These are phyloP conservation scores for Metalampra italica DNA, from an alignment of 2,888 invertebrate species.

Conservation along the genomic window DNA sequence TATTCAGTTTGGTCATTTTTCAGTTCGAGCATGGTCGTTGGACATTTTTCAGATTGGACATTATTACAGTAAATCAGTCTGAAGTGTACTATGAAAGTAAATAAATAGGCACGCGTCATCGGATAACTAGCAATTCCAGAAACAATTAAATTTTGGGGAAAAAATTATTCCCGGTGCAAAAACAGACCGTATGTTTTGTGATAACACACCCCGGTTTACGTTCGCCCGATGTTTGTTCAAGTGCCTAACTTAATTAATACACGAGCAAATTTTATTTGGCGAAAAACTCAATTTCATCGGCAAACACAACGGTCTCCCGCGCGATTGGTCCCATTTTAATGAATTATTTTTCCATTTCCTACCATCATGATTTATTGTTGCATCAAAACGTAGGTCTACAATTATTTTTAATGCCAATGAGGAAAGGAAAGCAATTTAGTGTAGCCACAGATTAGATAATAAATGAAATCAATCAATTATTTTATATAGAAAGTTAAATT, in stretches of 20 bases:
- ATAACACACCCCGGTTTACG: slow-evolving; percentile 32
- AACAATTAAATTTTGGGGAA: background rate
- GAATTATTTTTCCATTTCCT: slow-evolving; percentile 11
- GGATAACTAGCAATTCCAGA: no score
- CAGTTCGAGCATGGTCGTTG: no score
- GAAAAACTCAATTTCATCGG: slow-evolving; percentile 52
- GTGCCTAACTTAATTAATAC: slow-evolving; percentile 53
- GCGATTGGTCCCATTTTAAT: slow-evolving; percentile 13
- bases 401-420: background rate
- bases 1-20: no score
- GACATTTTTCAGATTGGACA: no score
- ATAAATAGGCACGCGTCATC: no score
- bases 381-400: background rate
- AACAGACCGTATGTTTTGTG: slow-evolving; percentile 6
- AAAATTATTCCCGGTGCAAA: background rate
- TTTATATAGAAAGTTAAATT: no score
- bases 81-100: no score
- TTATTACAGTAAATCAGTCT: no score
- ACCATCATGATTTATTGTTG: slow-evolving; percentile 5
- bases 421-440: background rate
- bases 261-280: slow-evolving; percentile 46
- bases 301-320: slow-evolving; percentile 34
- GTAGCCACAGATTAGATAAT: no score
- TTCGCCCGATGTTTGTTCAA: slow-evolving; percentile 38
- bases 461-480: no score